Conservation (phyloP, 1,140 invertebrate species). For the Drosophila lowei region DNA sequence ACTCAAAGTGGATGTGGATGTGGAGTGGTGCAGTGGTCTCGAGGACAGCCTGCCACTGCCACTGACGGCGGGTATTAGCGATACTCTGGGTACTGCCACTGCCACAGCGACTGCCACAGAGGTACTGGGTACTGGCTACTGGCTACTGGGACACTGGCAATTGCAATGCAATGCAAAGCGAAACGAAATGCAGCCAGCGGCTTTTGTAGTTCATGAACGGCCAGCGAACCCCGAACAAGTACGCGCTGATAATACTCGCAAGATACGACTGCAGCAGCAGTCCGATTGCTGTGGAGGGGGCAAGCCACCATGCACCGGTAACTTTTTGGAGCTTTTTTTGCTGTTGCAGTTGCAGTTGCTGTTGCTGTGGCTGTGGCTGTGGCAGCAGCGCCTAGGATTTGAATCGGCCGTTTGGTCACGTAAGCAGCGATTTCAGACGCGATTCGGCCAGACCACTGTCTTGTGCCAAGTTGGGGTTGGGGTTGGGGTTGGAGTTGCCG, state of each 20-base stretch:
- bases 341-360: background rate
- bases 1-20: slow-evolving; percentile 11
- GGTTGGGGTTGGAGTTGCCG: slow-evolving; percentile 18
- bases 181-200: slow-evolving; percentile 58
- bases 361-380: background rate
- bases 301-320: slow-evolving; percentile 6
- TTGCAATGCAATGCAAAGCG: slow-evolving; percentile 38
- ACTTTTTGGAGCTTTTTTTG: slow-evolving; percentile 33
- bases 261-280: slow-evolving; percentile 34
- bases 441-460: slow-evolving; percentile 1
- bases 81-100: slow-evolving; percentile 5
- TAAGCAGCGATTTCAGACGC: slow-evolving; percentile 52
- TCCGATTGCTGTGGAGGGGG: slow-evolving; percentile 16
- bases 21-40: slow-evolving; percentile 16
- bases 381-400: slow-evolving; percentile 15
- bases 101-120: slow-evolving; percentile 21
- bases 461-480: slow-evolving; percentile 17
- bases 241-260: slow-evolving; percentile 52
- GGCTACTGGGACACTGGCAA: background rate
- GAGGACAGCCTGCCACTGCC: slow-evolving; percentile 40
- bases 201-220: slow-evolving; percentile 75
- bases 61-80: no score
- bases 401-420: slow-evolving; percentile 44
- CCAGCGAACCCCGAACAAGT: slow-evolving; percentile 53
- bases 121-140: background rate